A percentile compares a stretch with the other conserved stretches of the same genome.
These are phyloP conservation scores for Riparia riparia DNA, from an alignment of 2,113 vertebrate species.

Conservation along the genomic window DNA sequence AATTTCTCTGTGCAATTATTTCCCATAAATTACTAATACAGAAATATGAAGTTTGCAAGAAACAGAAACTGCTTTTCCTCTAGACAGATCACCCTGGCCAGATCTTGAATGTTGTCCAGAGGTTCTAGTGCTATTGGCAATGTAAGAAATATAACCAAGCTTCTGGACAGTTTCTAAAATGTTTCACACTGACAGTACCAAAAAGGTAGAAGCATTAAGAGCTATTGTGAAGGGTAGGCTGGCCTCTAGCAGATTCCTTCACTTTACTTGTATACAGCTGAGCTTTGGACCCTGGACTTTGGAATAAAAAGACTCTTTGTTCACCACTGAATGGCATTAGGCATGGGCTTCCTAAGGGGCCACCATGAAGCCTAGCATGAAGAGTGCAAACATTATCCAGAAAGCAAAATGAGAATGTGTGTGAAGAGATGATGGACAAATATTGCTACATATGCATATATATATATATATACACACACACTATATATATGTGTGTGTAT, in stretches of 20 bases:
- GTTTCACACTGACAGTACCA: constrained; percentile 73
- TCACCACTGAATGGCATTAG: constrained; percentile 90
- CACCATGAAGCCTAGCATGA: constrained; percentile 85
- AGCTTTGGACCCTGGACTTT: constrained; percentile 85
- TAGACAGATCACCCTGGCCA: constrained; percentile 44
- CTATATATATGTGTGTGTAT: background rate
- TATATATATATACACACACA: background rate
- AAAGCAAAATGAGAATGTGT: constrained; percentile 71
- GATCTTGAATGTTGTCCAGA: constrained; percentile 50
- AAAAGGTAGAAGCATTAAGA: constrained; percentile 73
- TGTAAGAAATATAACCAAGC: constrained; percentile 55
- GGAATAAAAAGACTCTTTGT: constrained; percentile 90
- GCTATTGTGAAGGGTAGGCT: constrained; percentile 67
- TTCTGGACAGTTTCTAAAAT: constrained; percentile 62
- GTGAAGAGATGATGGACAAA: constrained; percentile 53
- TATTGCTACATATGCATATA: background rate
- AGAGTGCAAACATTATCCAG: constrained; percentile 81
- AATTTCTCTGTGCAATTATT: constrained; percentile 85
- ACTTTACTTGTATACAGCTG: constrained; percentile 84
- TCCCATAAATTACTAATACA: constrained; percentile 79
- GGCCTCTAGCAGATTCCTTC: constrained; percentile 83
- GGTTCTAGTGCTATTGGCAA: constrained; percentile 25
- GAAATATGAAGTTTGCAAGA: constrained; percentile 76
- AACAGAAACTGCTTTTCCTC: constrained; percentile 75
- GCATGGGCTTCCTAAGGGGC: constrained; percentile 91